Conservation (phyloP, 2,797 vertebrate genomes). For the Lacerta agilis region DNA sequence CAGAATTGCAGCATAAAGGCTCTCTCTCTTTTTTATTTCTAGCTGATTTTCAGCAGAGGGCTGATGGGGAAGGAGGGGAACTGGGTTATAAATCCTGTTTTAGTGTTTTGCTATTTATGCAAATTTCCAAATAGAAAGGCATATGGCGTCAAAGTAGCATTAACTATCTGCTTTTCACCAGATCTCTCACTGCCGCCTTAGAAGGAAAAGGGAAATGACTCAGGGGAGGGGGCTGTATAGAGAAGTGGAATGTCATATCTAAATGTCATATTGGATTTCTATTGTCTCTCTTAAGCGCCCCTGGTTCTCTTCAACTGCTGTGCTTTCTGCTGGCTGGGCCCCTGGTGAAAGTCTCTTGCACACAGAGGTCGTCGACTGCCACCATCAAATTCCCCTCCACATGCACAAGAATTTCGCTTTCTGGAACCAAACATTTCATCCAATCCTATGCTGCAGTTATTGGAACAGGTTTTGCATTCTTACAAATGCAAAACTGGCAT, state of each 20-base stretch:
- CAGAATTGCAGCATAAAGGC: constrained; percentile 32
- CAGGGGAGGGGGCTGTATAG: neutral
- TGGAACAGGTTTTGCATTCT: neutral
- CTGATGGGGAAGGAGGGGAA: constrained; percentile 32
- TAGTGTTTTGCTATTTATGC: constrained; percentile 76
- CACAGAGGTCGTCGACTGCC: neutral
- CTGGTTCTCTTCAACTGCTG: constrained; percentile 44
- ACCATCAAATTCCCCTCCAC: neutral
- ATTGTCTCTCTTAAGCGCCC: constrained; percentile 53
- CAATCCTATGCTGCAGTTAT: neutral
- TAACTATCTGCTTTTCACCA: constrained; percentile 74
- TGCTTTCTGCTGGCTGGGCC: constrained; percentile 50
- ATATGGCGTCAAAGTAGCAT: constrained; percentile 74
- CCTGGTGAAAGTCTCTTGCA: constrained; percentile 39
- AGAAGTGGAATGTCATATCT: constrained; percentile 35
- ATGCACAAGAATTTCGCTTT: neutral
- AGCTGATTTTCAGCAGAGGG: constrained; percentile 53
- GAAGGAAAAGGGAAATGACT: constrained; percentile 59
- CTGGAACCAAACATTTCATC: neutral
- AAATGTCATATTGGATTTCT: constrained; percentile 36
- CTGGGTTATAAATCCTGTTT: constrained; percentile 64
- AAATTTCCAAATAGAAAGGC: constrained; percentile 76
- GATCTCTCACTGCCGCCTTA: constrained; percentile 63
- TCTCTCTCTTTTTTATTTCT: constrained; percentile 55
- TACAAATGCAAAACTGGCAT: neutral